Evolutionary conservation across 1,140 invertebrate species (phyloP).

Genomic region (Orchesella cincta): DNA sequence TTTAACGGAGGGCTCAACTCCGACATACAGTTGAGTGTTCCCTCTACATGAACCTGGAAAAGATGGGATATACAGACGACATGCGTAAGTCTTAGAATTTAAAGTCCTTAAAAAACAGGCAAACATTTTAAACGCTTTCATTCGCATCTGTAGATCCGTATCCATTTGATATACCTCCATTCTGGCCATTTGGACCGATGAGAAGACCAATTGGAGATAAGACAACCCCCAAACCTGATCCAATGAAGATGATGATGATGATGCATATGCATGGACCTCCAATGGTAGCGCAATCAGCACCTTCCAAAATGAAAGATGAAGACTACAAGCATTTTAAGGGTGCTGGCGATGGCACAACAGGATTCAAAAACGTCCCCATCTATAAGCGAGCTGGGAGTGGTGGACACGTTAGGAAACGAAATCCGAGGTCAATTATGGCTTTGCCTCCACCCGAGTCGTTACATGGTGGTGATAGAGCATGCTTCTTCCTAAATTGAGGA

Average conservation of each 20-base stretch:
- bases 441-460: constrained; percentile 44
- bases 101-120: no score
- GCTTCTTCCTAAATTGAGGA: constrained; percentile 43
- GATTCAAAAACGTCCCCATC: background rate
- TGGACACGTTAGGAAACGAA: background rate
- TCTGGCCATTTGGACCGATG: constrained; percentile 33
- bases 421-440: constrained; percentile 18
- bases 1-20: constrained; percentile 42
- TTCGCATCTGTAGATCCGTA: no score
- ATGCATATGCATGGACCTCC: no score
- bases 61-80: no score
- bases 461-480: constrained; percentile 45
- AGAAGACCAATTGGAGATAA: background rate
- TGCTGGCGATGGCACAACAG: no score
- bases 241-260: background rate
- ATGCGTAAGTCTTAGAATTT: no score
- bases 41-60: no score
- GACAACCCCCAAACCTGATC: background rate
- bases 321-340: background rate
- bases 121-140: no score
- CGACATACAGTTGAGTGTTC: constrained; percentile 42
- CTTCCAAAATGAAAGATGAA: no score
- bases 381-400: background rate
- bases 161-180: constrained; percentile 28
- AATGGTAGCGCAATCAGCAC: no score